phyloP scores from a whole-genome alignment of 2,113 vertebrate genomes.

The Antennarius striatus region DNA sequence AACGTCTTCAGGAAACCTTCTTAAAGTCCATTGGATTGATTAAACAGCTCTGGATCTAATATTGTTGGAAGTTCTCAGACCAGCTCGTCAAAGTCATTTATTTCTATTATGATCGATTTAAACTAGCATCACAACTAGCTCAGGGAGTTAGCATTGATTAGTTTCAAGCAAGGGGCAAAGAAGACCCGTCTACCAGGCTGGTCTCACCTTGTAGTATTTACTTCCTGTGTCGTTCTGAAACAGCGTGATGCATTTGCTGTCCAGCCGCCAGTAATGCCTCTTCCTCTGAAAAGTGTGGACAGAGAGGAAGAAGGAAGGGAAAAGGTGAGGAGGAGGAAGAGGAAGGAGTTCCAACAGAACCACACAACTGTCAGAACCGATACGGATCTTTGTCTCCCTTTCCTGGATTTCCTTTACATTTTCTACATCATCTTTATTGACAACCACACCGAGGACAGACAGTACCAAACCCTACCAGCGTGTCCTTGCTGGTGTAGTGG shows the following conservation, averaged over 20 bases:
- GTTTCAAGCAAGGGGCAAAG: neutral
- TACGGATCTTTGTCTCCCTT: too few species aligned
- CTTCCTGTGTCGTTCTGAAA: conserved; percentile 96
- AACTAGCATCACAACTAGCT: neutral
- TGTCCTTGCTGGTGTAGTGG: conserved; percentile 95
- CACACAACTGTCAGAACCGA: too few species aligned
- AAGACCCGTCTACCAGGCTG: neutral
- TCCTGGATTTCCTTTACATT: too few species aligned
- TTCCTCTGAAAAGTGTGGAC: conserved; percentile 85
- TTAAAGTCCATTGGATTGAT: too few species aligned
- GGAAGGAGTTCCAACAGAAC: neutral
- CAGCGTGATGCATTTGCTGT: conserved; percentile 96
- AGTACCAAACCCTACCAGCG: conserved; percentile 78
- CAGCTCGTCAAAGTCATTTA: too few species aligned
- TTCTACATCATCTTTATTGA: too few species aligned
- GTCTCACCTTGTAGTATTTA: conserved; percentile 95
- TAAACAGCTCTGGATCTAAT: too few species aligned
- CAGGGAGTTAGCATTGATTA: neutral
- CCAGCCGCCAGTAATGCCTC: conserved; percentile 95
- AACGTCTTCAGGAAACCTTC: too few species aligned
- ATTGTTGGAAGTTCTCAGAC: too few species aligned
- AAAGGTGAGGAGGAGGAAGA: neutral
- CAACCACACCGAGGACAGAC: neutral
- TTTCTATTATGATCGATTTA: neutral
- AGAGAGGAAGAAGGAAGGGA: neutral